Conservation (phyloP, 2,113 vertebrate species). For the Isurus oxyrinchus region DNA sequence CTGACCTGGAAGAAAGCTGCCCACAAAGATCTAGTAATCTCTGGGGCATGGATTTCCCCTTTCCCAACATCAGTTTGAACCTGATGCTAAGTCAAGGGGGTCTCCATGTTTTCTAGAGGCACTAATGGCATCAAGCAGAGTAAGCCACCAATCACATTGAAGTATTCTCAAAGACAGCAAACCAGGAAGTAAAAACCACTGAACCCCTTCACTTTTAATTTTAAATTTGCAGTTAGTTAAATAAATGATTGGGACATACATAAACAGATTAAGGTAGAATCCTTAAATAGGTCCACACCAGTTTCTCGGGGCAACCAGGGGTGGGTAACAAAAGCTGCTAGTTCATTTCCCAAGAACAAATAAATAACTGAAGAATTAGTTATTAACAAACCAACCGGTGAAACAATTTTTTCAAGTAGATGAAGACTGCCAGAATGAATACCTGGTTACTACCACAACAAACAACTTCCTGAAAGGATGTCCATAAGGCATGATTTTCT, state of each 20-base stretch:
- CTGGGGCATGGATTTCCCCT: neutral
- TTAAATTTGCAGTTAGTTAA: neutral
- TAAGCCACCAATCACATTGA: neutral
- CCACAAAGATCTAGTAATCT: neutral
- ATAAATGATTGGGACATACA: neutral
- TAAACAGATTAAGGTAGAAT: too few species aligned
- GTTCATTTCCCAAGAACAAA: too few species aligned
- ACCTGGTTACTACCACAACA: neutral
- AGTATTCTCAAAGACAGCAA: neutral
- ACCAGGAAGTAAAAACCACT: neutral
- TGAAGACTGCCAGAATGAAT: neutral
- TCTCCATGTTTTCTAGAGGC: neutral
- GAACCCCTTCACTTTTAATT: neutral
- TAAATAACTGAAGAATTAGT: too few species aligned
- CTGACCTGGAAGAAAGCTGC: neutral
- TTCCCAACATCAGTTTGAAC: neutral
- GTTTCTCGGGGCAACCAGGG: too few species aligned
- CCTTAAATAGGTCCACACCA: too few species aligned
- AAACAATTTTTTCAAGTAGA: neutral
- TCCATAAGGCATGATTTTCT: too few species aligned
- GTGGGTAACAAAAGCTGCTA: too few species aligned
- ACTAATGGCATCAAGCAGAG: neutral
- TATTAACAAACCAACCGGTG: neutral
- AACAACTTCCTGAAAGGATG: neutral
- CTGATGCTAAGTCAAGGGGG: neutral